Base-by-base conservation (phyloP, 1,140 invertebrate genomes). In the Batillaria attramentaria region DNA sequence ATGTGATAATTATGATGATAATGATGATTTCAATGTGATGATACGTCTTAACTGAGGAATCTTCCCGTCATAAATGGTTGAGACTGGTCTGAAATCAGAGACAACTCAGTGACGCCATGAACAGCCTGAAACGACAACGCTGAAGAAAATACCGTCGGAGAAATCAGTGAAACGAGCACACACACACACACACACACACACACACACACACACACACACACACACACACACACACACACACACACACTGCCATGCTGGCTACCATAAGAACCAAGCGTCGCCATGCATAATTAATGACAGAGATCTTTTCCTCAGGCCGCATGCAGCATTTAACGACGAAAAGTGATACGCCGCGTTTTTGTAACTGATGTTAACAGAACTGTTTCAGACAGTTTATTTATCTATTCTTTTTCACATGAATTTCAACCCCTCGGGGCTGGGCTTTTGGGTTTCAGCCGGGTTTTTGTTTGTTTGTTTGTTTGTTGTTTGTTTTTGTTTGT, bases 161-260 rank as follows among this genome's bases (percentile, higher is more conserved):
- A n/a, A n/a, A n/a, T n/a, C n/a, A n/a, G n/a, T n/a, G n/a, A 50
- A 10, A 50, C 46, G 24, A 10, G 24, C 46, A 50, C 46, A 50
- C 46, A 50, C 46, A 50, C 46, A 50, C 46, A 50, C 46, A 50
- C 46, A 50, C 46, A 50, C 46, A 50, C 46, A 50, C 46, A 50
- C 46, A 50, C 46, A 50, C 46, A 50, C 46, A 50, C 46, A 50
- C 46, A 50, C 46, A 50, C 46, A 50, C 46, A 50, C 46, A 50
- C 46, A 50, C 46, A 50, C 46, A 50, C 46, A 50, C 46, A 50
- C 46, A 50, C 46, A 50, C 46, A 50, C 46, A 50, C 46, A 50
- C 46, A 50, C 24, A 24, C 10, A 50, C 24, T 24, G 46, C 24
- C 46, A 50, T 50, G 46, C 46, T 50, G n/a, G n/a, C n/a, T n/a